Percentiles rank a stretch among this genome's conserved stretches.
Evolutionary conservation across 2,113 vertebrate species (phyloP).

Genomic region (Austrofundulus limnaeus): DNA sequence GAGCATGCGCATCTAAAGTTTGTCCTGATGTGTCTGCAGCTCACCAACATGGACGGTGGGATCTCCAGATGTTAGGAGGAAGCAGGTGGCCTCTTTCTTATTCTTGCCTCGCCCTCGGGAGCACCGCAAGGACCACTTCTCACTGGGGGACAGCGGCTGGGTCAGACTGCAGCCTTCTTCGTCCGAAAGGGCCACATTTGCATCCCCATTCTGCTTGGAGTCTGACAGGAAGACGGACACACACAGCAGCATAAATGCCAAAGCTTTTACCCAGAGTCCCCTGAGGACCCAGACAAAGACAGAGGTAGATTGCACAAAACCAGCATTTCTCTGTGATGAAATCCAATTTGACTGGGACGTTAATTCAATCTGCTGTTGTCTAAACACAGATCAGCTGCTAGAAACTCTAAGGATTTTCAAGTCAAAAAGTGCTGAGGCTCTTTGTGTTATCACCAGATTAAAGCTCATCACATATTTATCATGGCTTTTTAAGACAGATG

Average conservation of each 20-base stretch:
- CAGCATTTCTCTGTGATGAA: slow-evolving; percentile 39
- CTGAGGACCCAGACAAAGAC: slow-evolving; percentile 29
- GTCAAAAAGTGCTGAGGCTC: background rate
- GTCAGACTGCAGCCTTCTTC: slow-evolving; percentile 86
- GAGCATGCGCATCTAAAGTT: background rate
- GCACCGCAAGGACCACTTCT: slow-evolving; percentile 82
- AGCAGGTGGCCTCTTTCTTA: slow-evolving; percentile 91
- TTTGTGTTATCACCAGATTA: background rate
- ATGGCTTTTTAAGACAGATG: background rate
- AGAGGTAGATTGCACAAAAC: slow-evolving; percentile 34
- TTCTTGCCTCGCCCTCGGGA: slow-evolving; percentile 85
- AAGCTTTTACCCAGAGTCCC: slow-evolving; percentile 58
- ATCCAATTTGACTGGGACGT: slow-evolving; percentile 55
- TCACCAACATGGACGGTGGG: slow-evolving; percentile 85
- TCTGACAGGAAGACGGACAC: slow-evolving; percentile 75
- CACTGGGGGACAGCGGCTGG: slow-evolving; percentile 86
- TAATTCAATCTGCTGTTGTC: slow-evolving; percentile 28
- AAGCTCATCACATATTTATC: slow-evolving; percentile 1
- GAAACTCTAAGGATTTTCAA: slow-evolving; percentile 12
- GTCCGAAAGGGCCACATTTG: slow-evolving; percentile 86
- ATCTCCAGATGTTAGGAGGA: slow-evolving; percentile 85
- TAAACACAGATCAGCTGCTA: slow-evolving; percentile 27
- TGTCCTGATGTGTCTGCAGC: slow-evolving; percentile 4
- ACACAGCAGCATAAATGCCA: slow-evolving; percentile 57
- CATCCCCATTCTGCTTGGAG: slow-evolving; percentile 95